Base-by-base conservation (phyloP, 1,140 invertebrate genomes). In the Callitettix versicolor region DNA sequence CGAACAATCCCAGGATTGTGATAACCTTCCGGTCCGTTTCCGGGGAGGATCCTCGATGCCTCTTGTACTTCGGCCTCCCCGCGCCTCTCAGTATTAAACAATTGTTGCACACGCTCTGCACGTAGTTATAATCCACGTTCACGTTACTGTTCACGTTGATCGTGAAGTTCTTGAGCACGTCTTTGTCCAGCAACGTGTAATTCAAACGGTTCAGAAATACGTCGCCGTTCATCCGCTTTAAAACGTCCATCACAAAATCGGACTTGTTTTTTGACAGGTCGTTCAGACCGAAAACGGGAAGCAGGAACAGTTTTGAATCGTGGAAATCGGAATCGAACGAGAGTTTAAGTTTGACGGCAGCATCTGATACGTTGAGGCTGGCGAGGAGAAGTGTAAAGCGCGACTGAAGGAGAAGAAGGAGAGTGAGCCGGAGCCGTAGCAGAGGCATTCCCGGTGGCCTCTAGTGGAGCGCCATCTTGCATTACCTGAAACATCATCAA, bases 1-100 rank as follows among this genome's bases (percentile, higher is more conserved):
- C 87, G 65, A 89, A 89, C 4, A 90, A 74, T 3, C 86, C 86
- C 59, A 87, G 71, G 48, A 84, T 75, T 2, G 79, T 77, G 3
- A 82, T 21, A 6, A 26, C 49, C 21, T 14, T 48, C 21, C 21
- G 30, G 3, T 5, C 15, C 46, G 15, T 7, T 26, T 11, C 46
- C 7, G 2, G 30, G 14, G 9, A 30, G 26, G 3, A 30, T 30
- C 24, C 46, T 15, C 14, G 3, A 5, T 22, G 46, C 46, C 9
- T 30, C 14, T 6, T 46, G 12, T 14, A 46, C 12, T 14, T 21
- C 43, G 15, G 21, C 18, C 12, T 21, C 3, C 4, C 15, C 3
- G 2, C 15, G 12, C 22, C 12, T n/a, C 15, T 24, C 14, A n/a
- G 22, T 17, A 20, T 20, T 11, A 26, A 30, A 30, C 46, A 48